These are phyloP conservation scores for Eulithis testata DNA, from an alignment of 2,888 invertebrate species.

Conservation along the genomic window DNA sequence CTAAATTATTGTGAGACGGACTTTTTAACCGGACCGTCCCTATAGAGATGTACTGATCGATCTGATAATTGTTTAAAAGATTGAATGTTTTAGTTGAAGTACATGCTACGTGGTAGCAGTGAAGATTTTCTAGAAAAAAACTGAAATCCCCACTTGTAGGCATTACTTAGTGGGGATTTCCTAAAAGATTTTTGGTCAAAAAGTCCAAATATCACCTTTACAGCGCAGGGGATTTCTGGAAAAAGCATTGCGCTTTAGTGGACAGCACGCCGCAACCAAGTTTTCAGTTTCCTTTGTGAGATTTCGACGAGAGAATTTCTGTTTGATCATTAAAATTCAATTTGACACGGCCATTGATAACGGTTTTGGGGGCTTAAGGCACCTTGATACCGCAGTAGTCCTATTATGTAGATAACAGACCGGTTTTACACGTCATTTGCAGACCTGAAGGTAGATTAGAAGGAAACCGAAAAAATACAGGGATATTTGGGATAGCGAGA, in stretches of 20 bases:
- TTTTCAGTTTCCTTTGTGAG: slow-evolving; percentile 39
- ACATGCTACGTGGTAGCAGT: too few species aligned
- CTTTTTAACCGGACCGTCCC: too few species aligned
- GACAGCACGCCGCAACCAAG: slow-evolving; percentile 26
- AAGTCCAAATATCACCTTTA: too few species aligned
- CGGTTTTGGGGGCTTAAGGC: slow-evolving; percentile 46
- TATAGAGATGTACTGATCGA: too few species aligned
- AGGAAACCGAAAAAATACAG: slow-evolving; percentile 22
- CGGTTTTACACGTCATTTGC: slow-evolving; percentile 39
- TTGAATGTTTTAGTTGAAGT: too few species aligned
- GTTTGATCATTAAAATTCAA: slow-evolving; percentile 57
- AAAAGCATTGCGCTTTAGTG: slow-evolving; percentile 3
- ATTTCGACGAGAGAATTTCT: slow-evolving; percentile 43
- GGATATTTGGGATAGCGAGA: slow-evolving; percentile 15
- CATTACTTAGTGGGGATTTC: too few species aligned
- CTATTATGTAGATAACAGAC: slow-evolving; percentile 45
- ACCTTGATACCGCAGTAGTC: slow-evolving; percentile 45
- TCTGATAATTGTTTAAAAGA: too few species aligned
- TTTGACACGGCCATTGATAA: slow-evolving; percentile 54
- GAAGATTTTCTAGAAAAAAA: too few species aligned
- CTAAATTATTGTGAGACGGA: too few species aligned
- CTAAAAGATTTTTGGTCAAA: too few species aligned
- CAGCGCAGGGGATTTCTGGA: too few species aligned
- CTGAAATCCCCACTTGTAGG: too few species aligned
- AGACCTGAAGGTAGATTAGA: slow-evolving; percentile 26